Base-by-base conservation (phyloP, 2,113 vertebrate species). In the Thamnaconus septentrionalis region DNA sequence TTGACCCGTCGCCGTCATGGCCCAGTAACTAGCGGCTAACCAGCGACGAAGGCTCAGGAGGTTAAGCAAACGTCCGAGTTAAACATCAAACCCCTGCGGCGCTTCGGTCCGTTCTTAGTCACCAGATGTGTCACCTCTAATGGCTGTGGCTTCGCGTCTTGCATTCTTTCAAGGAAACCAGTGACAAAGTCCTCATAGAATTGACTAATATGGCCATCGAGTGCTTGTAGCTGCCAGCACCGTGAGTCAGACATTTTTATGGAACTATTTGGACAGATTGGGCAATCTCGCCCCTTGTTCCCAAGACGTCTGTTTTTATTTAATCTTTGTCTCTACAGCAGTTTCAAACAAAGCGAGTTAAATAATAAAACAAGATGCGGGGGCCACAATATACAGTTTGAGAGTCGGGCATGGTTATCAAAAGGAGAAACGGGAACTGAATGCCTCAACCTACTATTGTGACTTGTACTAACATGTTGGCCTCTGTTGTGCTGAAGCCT, bases 1-100 rank as follows among this genome's bases (percentile, higher is more conserved):
- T 7, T 4, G 10, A 7, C n/a, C 46, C 50, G 42, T 48, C 40
- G 55, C 46, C 50, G 42, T 48, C 40, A 53, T 42, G 49, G 50
- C 45, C 53, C 53, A 61, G 47, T 60, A 57, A 54, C 71, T 56
- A 11, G 50, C 41, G 55, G 71, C 73, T 61, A 61, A 82, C 69
- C 18, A 56, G 46, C 41, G n/a, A 48, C 55, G 71, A 66, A 48
- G 4, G 45, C 8, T 5, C 3, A 6, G 62, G 52, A 75, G 60
- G 82, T 82, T 73, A 82, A 87, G 69, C 79, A 86, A 86, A 79
- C 50, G 2, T 66, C 43, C 40, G 43, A 68, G 79, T 85, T 82
- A 84, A 87, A 88, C 56, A 82, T 88, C 79, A 83, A 84, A 80
- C 80, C 54, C 44, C 6, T 62, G 31, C 12, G 3, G 41, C 42